Evolutionary conservation across 1,140 invertebrate species (phyloP).

Genomic region (Cotesia vestalis): DNA sequence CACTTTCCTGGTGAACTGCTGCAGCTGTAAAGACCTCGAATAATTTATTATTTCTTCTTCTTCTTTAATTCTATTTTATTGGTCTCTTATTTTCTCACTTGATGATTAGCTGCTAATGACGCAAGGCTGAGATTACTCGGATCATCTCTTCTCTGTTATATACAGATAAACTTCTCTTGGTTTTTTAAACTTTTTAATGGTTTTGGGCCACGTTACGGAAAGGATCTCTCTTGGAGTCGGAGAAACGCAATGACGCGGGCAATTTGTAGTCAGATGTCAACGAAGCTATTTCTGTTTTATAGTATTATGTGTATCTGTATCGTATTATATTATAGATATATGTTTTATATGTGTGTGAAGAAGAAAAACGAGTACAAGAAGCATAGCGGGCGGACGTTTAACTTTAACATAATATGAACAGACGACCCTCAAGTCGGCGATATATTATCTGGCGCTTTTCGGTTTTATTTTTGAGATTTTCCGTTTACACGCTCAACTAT

Average conservation of each 20-base stretch:
- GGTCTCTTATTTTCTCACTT: not conserved
- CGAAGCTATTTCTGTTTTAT: conserved; percentile 63
- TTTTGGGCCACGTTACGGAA: not conserved
- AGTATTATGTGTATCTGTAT: not conserved
- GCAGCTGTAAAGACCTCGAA: too few relatives aligned
- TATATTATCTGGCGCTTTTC: too few relatives aligned
- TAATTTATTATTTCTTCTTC: too few relatives aligned
- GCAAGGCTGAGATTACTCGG: not conserved
- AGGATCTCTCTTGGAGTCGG: conserved; percentile 19
- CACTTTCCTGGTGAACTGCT: not conserved
- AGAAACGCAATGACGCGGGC: conserved; percentile 59
- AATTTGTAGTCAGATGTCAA: conserved; percentile 66
- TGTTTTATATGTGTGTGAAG: too few relatives aligned
- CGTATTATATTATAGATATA: too few relatives aligned
- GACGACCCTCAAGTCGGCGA: too few relatives aligned
- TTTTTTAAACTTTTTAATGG: conserved; percentile 4
- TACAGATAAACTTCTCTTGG: not conserved
- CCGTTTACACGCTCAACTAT: too few relatives aligned
- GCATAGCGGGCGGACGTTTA: too few relatives aligned
- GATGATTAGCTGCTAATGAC: conserved; percentile 13
- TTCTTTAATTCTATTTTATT: not conserved
- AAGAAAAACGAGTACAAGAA: too few relatives aligned
- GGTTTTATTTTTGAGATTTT: too few relatives aligned
- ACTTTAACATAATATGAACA: too few relatives aligned
- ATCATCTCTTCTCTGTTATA: not conserved